phyloP scores from a whole-genome alignment of 2,888 invertebrate species.

The Lamproptera curius region DNA sequence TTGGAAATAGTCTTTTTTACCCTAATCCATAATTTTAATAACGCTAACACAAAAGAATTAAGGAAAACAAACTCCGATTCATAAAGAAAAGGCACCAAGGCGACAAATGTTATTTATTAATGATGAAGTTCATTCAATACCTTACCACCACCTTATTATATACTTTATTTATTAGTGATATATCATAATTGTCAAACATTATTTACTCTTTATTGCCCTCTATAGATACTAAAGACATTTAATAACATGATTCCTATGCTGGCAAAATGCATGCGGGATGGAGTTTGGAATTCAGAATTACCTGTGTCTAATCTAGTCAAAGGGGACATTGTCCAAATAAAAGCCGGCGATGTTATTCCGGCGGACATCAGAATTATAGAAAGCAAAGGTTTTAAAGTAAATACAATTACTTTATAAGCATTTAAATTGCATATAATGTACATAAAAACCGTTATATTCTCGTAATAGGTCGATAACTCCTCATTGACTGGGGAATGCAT shows the following conservation, averaged over 20 bases:
- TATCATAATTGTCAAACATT: too few relatives aligned
- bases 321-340: slow-evolving; percentile 92
- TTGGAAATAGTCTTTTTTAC: too few relatives aligned
- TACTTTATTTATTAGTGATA: too few relatives aligned
- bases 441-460: too few relatives aligned
- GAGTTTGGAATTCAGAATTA: slow-evolving; percentile 85
- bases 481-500: slow-evolving; percentile 95
- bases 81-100: too few relatives aligned
- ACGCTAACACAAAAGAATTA: too few relatives aligned
- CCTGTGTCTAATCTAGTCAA: slow-evolving; percentile 93
- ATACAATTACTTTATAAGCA: too few relatives aligned
- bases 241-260: slow-evolving; percentile 97
- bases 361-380: slow-evolving; percentile 98
- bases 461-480: slow-evolving; percentile 88
- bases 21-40: too few relatives aligned
- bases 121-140: too few relatives aligned
- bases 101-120: too few relatives aligned
- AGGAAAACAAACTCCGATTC: too few relatives aligned
- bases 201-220: slow-evolving; percentile 11
- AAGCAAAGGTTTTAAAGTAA: slow-evolving; percentile 90
- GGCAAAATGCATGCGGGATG: slow-evolving; percentile 93
- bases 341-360: slow-evolving; percentile 97
- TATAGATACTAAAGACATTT: slow-evolving; percentile 98
- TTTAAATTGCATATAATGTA: background rate
- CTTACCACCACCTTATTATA: too few relatives aligned